Conservation (phyloP, 1,140 invertebrate species). For the Alviniconcha marisindica region DNA sequence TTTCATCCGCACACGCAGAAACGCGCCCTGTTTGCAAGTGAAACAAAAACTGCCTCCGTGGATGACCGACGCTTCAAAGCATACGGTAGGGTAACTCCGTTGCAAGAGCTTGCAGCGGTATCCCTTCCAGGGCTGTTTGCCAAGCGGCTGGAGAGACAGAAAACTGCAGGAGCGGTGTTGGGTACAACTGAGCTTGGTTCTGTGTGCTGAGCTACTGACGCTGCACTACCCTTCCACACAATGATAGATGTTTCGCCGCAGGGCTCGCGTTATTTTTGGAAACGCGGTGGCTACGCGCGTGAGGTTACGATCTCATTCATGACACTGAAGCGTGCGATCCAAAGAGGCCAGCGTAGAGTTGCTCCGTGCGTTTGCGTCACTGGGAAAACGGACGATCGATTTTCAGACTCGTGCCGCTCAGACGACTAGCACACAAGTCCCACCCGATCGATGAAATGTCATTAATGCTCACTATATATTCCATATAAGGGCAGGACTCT, state of each 20-base stretch:
- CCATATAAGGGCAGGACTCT: constrained; percentile 34
- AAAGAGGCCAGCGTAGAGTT: constrained; percentile 6
- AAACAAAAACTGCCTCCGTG: too few species aligned
- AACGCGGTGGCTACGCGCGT: constrained; percentile 22
- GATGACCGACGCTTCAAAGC: too few species aligned
- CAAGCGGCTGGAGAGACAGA: not conserved
- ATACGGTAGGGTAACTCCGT: too few species aligned
- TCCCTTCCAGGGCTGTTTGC: not conserved
- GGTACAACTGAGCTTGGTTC: not conserved
- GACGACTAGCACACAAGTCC: not conserved
- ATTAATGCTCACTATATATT: constrained; percentile 36
- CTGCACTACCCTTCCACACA: not conserved
- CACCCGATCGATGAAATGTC: constrained; percentile 11
- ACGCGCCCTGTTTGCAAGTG: too few species aligned
- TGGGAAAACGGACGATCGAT: constrained; percentile 11
- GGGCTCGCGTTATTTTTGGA: constrained; percentile 28
- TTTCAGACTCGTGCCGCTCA: not conserved
- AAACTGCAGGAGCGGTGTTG: not conserved
- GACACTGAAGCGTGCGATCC: not conserved
- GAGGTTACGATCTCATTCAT: constrained; percentile 20
- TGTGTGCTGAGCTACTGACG: not conserved
- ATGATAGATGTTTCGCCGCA: constrained; percentile 16
- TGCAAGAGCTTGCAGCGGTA: too few species aligned
- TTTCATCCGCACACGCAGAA: too few species aligned
- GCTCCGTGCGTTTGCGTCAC: constrained; percentile 27